Conservation (phyloP, 2,797 vertebrate genomes). For the Hippocampus kuda region DNA sequence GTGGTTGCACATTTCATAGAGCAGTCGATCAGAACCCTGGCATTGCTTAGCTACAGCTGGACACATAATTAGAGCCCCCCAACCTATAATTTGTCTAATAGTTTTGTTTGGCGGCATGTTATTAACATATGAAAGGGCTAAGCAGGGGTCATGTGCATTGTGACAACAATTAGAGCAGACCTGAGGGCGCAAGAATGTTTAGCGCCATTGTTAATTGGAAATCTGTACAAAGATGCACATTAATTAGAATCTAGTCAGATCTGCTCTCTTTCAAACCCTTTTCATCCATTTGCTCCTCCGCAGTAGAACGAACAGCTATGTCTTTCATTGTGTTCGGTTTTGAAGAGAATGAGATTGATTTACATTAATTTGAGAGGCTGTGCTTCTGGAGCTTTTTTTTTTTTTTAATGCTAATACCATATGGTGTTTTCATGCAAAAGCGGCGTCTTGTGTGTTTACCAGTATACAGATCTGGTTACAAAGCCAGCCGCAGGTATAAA, state of each 20-base stretch:
- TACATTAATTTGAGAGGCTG: slow-evolving; percentile 67
- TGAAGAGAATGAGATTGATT: slow-evolving; percentile 69
- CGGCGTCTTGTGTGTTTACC: slow-evolving; percentile 18
- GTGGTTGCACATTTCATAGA: slow-evolving; percentile 45
- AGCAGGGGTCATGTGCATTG: slow-evolving; percentile 70
- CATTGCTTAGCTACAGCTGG: slow-evolving; percentile 65
- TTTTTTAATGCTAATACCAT: slow-evolving; percentile 58
- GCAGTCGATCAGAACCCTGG: slow-evolving; percentile 48
- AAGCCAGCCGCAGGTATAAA: not conserved
- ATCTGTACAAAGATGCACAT: slow-evolving; percentile 72
- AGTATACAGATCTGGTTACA: not conserved
- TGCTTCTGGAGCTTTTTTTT: slow-evolving; percentile 35
- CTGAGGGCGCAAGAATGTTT: slow-evolving; percentile 72
- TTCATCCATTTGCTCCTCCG: slow-evolving; percentile 62
- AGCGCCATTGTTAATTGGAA: slow-evolving; percentile 71
- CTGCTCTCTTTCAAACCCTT: slow-evolving; percentile 65
- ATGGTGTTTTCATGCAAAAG: slow-evolving; percentile 47
- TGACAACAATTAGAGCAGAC: slow-evolving; percentile 67
- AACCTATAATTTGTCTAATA: slow-evolving; percentile 77
- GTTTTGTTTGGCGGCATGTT: slow-evolving; percentile 71
- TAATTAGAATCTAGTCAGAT: slow-evolving; percentile 73
- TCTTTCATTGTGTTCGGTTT: slow-evolving; percentile 64
- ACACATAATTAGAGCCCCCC: slow-evolving; percentile 68
- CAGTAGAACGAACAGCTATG: slow-evolving; percentile 63
- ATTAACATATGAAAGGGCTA: slow-evolving; percentile 78